Evolutionary conservation across 2,113 vertebrate species (phyloP), one percentile per base, ranked within the genome.

Genomic region (Entelurus aequoreus): DNA sequence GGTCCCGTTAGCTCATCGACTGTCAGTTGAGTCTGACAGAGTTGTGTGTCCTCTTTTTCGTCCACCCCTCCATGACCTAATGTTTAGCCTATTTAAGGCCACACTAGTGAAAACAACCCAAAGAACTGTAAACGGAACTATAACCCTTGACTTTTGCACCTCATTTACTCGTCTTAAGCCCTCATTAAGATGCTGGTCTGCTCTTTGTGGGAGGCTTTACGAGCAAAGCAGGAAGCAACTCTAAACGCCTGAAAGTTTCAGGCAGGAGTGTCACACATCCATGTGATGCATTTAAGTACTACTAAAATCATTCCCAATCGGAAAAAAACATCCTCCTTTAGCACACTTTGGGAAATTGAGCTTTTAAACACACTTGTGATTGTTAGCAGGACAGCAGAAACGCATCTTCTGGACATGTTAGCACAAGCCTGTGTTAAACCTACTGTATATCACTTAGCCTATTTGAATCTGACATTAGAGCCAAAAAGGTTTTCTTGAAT

Each of bases 61-160:
- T 78, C 78, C 75, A 66, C 48, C 62, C 68, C 64, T 65, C 74
- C 69, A 66, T 62, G 79, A 74, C 64, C 62, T 67, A 73, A 52
- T 65, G 67, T 74, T 76, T 21, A 63, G 42, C 69, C 78, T 66
- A 72, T 74, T 69, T 71, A 61, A 78, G 60, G 63, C 60, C 84
- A 82, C 82, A 84, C 90, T 91, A 87, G 81, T 68, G 68, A 78
- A 88, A 90, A 90, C 80, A 89, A 90, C 87, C 77, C 88, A 78
- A 79, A 78, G 61, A 88, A 84, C 77, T 86, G 78, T 81, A 87
- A 88, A 88, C 86, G 80, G 78, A 88, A 86, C 86, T 84, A 85
- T 73, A 83, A 77, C 68, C 74, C 61, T 57, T 66, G 77, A 80
- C 78, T 81, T 88, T 79, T 81, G 78, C 72, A 74, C 76, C 60